Evolutionary conservation across 53 echinoderm and acorn worm genomes (phyloP), one percentile per base, ranked within the genome.

Genomic region (Astropecten irregularis): DNA sequence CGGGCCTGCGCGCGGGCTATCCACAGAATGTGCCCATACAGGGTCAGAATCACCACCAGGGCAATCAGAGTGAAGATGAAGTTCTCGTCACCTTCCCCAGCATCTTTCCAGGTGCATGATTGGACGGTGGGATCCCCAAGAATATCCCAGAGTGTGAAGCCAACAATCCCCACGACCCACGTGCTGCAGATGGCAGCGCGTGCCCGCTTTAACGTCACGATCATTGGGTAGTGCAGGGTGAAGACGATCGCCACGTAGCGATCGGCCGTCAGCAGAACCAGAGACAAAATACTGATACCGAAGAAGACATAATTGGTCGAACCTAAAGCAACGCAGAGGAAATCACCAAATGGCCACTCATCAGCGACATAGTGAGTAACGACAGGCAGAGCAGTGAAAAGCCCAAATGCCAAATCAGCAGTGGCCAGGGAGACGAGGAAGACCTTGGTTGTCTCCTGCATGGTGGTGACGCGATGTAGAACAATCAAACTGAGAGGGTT

Each of bases 211-310:
- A 36, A 18, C 18, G 85, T 85, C 33, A 85, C 48, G 52, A 85
- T 25, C 2, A 36, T 40, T 2, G 2, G 7, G 25, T 85, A 85
- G 2, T 53, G 85, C 11, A 85, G 74, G n/a, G 70, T 63, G 49
- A 37, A 34, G 50, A 65, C 73, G 38, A 85, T 73, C n/a, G 85
- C 85, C 26, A 85, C 51, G 29, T 73, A 85, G 0, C 85, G 85
- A 53, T 85, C 85, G 1, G 52, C 40, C 13, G 73, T 85, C 9
- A 73, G 51, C 18, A 85, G 51, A 9, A 73, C 62, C 85, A 85
- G 54, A 13, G 65, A 64, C 2, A 73, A 51, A 0, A 73, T 51
- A 7, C 73, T 63, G 3, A 66, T 62, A 11, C 31, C 31, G 4
- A 61, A 30, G 62, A 61, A 61, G 16, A 34, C 31, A 10, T 34